Evolutionary conservation across 37 sponge, comb jelly and placozoan genomes (phyloP).

Genomic region (Crambe crambe): DNA sequence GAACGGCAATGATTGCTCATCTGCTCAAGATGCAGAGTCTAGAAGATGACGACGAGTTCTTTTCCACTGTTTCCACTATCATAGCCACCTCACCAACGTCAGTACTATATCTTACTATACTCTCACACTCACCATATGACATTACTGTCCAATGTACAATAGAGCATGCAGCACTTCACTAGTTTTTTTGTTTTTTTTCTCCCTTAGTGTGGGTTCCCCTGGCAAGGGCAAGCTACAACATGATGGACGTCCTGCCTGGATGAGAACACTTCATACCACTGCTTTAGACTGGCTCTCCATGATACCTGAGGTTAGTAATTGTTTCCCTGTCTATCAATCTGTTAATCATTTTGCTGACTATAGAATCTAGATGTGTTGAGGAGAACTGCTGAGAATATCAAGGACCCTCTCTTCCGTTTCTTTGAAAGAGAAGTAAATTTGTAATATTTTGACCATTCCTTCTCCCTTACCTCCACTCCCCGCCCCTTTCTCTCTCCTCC

Average conservation of each 20-base stretch:
- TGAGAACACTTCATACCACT: conserved; percentile 77
- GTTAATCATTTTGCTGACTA: not conserved
- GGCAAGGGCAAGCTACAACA: conserved; percentile 1
- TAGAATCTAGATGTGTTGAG: conserved; percentile 61
- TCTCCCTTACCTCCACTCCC: too few relatives aligned
- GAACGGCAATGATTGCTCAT: conserved; percentile 54
- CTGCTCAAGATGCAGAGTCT: conserved; percentile 87
- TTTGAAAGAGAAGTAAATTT: conserved; percentile 90
- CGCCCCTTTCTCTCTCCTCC: too few relatives aligned
- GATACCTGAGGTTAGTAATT: conserved; percentile 83
- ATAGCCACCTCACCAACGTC: conserved; percentile 5
- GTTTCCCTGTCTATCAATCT: too few relatives aligned
- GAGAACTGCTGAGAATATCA: conserved; percentile 91
- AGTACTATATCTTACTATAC: conserved; percentile 23
- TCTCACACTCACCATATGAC: too few relatives aligned
- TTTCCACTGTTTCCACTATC: conserved; percentile 30
- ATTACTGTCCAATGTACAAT: too few relatives aligned
- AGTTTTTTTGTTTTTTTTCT: too few relatives aligned
- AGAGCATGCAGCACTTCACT: too few relatives aligned
- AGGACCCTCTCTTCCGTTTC: conserved; percentile 97
- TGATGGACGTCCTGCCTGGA: conserved; percentile 91
- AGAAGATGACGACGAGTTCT: conserved; percentile 85
- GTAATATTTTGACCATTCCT: too few relatives aligned
- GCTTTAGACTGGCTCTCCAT: conserved; percentile 82
- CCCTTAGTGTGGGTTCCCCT: not conserved